Evolutionary conservation across 2,888 invertebrate genomes (phyloP), one percentile per base, ranked within the genome.

Genomic region (Troides helena): DNA sequence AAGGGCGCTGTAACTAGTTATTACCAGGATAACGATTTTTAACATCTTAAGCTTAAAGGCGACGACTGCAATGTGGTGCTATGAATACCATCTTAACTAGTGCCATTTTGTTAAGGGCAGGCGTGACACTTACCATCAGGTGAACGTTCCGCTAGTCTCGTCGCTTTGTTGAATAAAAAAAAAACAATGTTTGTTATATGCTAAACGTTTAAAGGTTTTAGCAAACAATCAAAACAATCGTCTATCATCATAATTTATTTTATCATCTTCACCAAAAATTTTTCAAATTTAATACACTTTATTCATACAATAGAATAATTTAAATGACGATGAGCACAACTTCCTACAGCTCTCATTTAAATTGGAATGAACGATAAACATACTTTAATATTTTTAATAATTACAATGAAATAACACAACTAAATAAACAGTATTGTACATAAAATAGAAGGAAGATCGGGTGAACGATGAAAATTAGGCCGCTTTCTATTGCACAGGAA

Each of bases 321-420:
- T 91, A 90, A 90, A 90, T 91, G 91, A 90, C 88, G 88, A 87
- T 85, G 89, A 88, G 87, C 86, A 86, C 89, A 90, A 83, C 86
- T 86, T 83, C 78, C 89, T 90, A 90, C 84, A 87, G 85, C 86
- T 87, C 85, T 91, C 89, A 89, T 91, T 90, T 90, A 89, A 90
- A 92, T 86, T 92, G 92, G 92, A 92, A 92, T 92, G 92, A 92
- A 92, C 88, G 85, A 88, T 91, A 90, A 91, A 90, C 86, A 89
- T 90, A 90, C 86, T 89, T 87, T 85, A 87, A 87, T 84, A n/a
- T n/a, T 80, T 84, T 58, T 88, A 90, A 84, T 79, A 77, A 74
- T 87, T 87, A 87, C 85, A 90, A 90, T 87, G 87, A 89, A 89
- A 89, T 90, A 92, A 91, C 90, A 85, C 87, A 89, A 89, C 84